These are phyloP conservation scores for Manacus vitellinus DNA, from an alignment of 2,113 vertebrate species.

Conservation along the genomic window DNA sequence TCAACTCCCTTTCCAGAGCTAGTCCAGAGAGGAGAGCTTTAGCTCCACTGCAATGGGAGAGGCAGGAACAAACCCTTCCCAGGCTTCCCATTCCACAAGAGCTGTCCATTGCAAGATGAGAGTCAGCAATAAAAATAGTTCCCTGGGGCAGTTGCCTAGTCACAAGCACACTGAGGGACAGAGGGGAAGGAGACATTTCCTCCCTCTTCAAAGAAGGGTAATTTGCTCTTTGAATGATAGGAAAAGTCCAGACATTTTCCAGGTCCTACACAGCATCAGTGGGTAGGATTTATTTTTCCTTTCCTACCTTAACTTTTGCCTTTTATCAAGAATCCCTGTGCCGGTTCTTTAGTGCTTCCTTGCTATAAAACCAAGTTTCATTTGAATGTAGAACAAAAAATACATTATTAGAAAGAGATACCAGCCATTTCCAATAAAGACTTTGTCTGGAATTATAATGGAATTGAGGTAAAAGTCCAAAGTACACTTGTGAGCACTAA, in stretches of 20 bases:
- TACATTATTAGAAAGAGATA: neutral
- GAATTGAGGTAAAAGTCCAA: neutral
- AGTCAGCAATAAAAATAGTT: neutral
- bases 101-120: neutral
- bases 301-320: neutral
- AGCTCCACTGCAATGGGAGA: neutral
- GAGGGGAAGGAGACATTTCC: neutral
- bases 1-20: neutral
- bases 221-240: neutral
- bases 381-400: slow-evolving; percentile 1
- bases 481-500: neutral
- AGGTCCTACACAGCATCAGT: neutral
- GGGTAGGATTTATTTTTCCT: neutral
- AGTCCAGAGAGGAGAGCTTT: neutral
- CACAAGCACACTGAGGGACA: neutral
- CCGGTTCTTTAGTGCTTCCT: neutral
- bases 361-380: slow-evolving; percentile 31
- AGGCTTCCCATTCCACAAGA: neutral
- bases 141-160: neutral
- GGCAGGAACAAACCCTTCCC: neutral
- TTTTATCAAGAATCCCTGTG: neutral
- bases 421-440: neutral
- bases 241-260: neutral
- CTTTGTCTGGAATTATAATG: neutral
- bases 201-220: neutral